Percentiles rank a stretch among this genome's conserved stretches.
phyloP scores from a whole-genome alignment of 2,888 invertebrate species.

The Emmelina monodactyla region DNA sequence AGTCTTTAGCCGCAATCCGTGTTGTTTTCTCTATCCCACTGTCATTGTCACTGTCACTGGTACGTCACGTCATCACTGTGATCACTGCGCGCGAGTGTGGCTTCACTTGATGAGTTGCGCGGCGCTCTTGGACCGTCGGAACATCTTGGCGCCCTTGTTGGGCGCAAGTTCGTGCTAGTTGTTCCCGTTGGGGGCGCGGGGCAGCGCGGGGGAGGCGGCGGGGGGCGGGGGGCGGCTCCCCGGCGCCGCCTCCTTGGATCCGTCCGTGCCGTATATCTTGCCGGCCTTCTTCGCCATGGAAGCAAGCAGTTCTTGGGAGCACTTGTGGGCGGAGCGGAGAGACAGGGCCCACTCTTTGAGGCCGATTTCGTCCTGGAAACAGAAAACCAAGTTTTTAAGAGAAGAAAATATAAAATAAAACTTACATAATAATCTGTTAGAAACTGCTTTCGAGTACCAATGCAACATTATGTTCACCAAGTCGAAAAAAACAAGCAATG shows the following conservation, averaged over 20 bases:
- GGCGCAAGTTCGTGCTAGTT: constrained; percentile 65
- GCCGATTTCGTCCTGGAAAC: constrained; percentile 95
- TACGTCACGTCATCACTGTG: no score
- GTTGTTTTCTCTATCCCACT: no score
- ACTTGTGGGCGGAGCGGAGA: constrained; percentile 93
- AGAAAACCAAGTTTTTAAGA: no score
- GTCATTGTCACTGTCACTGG: no score
- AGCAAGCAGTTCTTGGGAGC: constrained; percentile 93
- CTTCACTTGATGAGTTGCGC: constrained; percentile 62
- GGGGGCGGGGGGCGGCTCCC: constrained; percentile 20
- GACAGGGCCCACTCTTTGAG: constrained; percentile 98
- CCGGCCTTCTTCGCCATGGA: constrained; percentile 99
- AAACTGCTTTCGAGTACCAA: no score
- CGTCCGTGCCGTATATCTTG: constrained; percentile 94
- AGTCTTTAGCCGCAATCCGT: no score
- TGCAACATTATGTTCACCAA: no score
- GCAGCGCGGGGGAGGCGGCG: constrained; percentile 29
- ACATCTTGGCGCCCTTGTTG: constrained; percentile 61
- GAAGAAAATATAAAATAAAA: no score
- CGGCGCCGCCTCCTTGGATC: constrained; percentile 40
- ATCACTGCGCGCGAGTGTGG: constrained; percentile 2
- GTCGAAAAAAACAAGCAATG: no score
- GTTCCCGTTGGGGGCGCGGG: constrained; percentile 45
- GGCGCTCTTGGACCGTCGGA: constrained; percentile 65
- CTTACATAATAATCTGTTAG: no score